Evolutionary conservation across 1,140 invertebrate genomes (phyloP), one percentile per base, ranked within the genome.

Genomic region (Oedothorax gibbosus): DNA sequence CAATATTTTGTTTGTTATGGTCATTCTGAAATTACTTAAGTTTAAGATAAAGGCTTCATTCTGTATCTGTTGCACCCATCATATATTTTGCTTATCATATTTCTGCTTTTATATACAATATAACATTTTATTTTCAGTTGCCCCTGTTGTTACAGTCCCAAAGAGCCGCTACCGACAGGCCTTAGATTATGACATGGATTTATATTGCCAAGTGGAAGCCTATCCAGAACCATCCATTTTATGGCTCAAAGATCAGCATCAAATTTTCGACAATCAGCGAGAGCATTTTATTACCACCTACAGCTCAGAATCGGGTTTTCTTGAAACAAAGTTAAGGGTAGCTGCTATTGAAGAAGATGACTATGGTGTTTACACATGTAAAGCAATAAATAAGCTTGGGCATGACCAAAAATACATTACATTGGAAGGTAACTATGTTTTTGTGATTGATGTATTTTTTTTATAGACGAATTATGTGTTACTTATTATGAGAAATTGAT

Each of bases 331-430:
- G 0, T 90, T 98, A 66, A 92, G 96, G 81, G 94, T 97, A 0
- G 95, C 97, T 76, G 96, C 95, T 0, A 96, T 97, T 77, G 96
- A 98, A 90, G 97, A 97, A 88, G 92, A 94, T 68, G 96, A 97
- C 88, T 98, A 95, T 89, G 96, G 96, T 1, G 90, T 93, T 78
- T 98, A 97, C 90, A 92, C 93, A 0, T 98, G 96, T 90, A 94
- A 94, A 88, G 96, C 96, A 14, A 93, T 93, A 60, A 98, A 98
- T 89, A 96, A 96, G 88, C 91, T 98, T 9, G 96, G 96, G 12
- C 92, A 92, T 54, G 93, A 92, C 66, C 93, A 96, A 89, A 94
- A 93, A 0, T 91, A 91, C 66, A 94, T 98, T 0, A 93, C 96
- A 89, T 91, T 89, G 89, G 88, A 93, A 95, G 95, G 85, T 86